Base-by-base conservation (phyloP, 2,113 vertebrate genomes). In the Neodontobutis hainanensis region DNA sequence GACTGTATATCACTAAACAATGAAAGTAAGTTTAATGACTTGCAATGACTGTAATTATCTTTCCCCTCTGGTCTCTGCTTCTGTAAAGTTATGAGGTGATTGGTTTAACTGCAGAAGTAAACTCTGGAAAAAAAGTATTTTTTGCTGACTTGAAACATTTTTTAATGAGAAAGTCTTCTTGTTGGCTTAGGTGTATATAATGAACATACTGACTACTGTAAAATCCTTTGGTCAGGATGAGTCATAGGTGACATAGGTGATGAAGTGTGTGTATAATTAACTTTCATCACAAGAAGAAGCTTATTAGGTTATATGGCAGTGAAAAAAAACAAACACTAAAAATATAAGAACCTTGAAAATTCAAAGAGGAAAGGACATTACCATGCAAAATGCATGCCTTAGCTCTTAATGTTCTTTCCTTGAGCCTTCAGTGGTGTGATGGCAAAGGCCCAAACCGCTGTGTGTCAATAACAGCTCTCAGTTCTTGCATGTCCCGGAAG, bases 401-500 rank as follows among this genome's bases (percentile, higher is more conserved):
- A 51, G 56, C 32, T 67, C 50, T 48, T 44, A 46, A 65, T 67
- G 27, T 15, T n/a, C 63, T 81, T 83, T 72, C 53, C 72, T 48
- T 77, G 73, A 73, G 15, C 70, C 65, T 68, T 79, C 75, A 78
- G 80, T 73, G 70, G 73, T 47, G 58, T 50, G 79, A 82, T 81
- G 74, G 76, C 81, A 76, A 32, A 75, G 68, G 51, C 78, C 82
- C 84, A 85, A 88, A 62, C 77, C 40, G 77, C 85, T 89, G 80
- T 85, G 77, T 81, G 79, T 86, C 73, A 74, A 74, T 64, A 81
- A 88, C 51, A 74, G 76, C 76, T 87, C 63, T 86, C 61, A 73
- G 69, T 77, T 89, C 73, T 75, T 69, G 63, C 58, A 16, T 73
- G 85, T 91, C 83, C 89, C 85, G 91, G 90, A 93, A 92, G 90